Evolutionary conservation across 1,140 invertebrate species (phyloP).

Genomic region (Pararge aegeria): DNA sequence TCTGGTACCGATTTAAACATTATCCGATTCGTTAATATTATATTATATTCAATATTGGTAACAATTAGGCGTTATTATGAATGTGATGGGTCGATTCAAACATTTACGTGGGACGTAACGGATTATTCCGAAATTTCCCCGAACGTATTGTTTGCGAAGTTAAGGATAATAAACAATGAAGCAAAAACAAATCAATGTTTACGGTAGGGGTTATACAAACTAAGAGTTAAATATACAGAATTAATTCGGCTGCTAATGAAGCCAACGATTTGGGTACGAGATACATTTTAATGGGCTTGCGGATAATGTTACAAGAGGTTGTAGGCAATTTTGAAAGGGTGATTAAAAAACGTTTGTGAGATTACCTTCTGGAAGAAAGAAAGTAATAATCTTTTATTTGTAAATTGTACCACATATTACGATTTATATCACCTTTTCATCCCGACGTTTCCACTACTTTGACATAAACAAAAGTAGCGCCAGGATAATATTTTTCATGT

Average conservation of each 20-base stretch:
- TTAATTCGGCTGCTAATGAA: conserved; percentile 26
- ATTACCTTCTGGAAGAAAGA: no score
- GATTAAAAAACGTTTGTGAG: background rate
- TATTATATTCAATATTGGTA: no score
- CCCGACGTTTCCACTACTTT: no score
- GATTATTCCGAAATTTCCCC: conserved; percentile 4
- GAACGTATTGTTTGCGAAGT: conserved; percentile 38
- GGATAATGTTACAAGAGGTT: background rate
- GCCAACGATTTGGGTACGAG: conserved; percentile 16
- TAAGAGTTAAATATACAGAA: conserved; percentile 29
- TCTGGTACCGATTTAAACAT: no score
- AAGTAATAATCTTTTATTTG: no score
- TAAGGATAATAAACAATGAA: conserved; percentile 47
- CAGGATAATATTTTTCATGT: no score
- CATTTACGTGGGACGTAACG: background rate
- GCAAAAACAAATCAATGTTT: conserved; percentile 43
- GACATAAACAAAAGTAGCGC: no score
- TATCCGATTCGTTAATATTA: no score
- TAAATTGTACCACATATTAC: no score
- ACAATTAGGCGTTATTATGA: no score
- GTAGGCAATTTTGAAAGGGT: background rate
- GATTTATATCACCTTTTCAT: no score
- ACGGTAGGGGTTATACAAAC: conserved; percentile 29
- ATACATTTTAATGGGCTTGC: conserved; percentile 18
- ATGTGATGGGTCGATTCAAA: background rate